Evolutionary conservation across 1,140 invertebrate species (phyloP).

Genomic region (Chrysomallon squamiferum): DNA sequence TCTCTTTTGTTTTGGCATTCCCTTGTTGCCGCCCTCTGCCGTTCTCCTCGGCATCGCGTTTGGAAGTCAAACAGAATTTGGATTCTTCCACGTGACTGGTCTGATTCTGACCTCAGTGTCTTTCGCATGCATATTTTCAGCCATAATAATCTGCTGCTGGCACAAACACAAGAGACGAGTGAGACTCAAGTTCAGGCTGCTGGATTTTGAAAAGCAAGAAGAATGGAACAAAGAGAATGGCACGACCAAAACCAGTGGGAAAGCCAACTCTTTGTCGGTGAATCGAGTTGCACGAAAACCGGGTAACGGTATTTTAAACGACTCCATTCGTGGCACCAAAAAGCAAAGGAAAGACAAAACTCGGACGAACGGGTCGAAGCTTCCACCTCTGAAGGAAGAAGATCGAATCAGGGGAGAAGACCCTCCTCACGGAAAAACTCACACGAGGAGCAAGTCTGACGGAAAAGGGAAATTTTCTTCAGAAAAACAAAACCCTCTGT

Average conservation of each 20-base stretch:
- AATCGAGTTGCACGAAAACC: too few relatives aligned
- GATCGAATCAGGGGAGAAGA: background rate
- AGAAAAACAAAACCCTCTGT: too few relatives aligned
- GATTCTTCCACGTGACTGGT: background rate
- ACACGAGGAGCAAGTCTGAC: constrained; percentile 1
- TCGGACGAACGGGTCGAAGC: background rate
- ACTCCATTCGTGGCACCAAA: too few relatives aligned
- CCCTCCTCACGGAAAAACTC: background rate
- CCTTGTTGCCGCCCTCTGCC: background rate
- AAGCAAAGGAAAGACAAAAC: too few relatives aligned
- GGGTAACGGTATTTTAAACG: too few relatives aligned
- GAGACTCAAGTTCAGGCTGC: too few relatives aligned
- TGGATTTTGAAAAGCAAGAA: too few relatives aligned
- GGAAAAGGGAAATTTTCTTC: background rate
- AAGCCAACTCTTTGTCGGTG: too few relatives aligned
- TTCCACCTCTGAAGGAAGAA: constrained; percentile 4
- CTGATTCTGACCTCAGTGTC: background rate
- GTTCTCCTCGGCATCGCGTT: constrained; percentile 1
- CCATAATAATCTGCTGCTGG: background rate
- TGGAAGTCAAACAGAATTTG: background rate
- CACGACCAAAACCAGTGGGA: too few relatives aligned
- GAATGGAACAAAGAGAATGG: too few relatives aligned
- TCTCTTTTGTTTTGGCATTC: background rate
- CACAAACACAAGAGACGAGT: background rate
- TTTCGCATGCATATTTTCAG: background rate